Base-by-base conservation (phyloP, 2,113 vertebrate genomes). In the Odocoileus hemionus region DNA sequence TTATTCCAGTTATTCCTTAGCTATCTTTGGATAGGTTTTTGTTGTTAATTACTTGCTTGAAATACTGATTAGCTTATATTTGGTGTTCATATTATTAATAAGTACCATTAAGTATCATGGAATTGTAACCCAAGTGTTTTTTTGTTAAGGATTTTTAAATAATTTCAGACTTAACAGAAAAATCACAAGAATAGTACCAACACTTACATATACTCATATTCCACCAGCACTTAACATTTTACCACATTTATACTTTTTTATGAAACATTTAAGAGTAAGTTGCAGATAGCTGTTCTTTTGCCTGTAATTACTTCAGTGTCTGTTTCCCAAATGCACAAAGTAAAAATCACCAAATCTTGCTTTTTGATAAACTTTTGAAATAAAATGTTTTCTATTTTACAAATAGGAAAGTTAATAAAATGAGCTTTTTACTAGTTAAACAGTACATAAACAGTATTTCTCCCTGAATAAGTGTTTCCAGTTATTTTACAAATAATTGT, bases 161-260 rank as follows among this genome's bases (percentile, higher is more conserved):
- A 89, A 91, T 97, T 88, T 85, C 57, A 96, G 36, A 80, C 64
- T 88, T 88, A 36, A 36, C 11, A 86, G 80, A 82, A 85, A 74
- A 95, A 36, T 64, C 21, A 16, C 30, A 95, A 83, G 80, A 96
- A 55, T 64, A 74, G 26, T 55, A 54, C 55, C 52, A n/a, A 33
- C 28, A 95, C 79, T 90, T 39, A 82, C n/a, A 74, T 57, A 45
- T 43, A 52, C 47, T 25, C 45, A 23, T 60, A 57, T 90, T 97
- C 47, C 6, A 76, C 50, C 85, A 50, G 50, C 92, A 6, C 60
- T 98, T 98, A 93, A 54, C 45, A 89, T 88, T 95, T 88, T 76
- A 89, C 23, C 33, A 82, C 54, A 76, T 64, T 86, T 52, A 28
- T 61, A 23, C 28, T 50, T 91, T 94, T 82, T 88, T 60, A 43